phyloP scores from a whole-genome alignment of 1,140 invertebrate species.

The Musca domestica region DNA sequence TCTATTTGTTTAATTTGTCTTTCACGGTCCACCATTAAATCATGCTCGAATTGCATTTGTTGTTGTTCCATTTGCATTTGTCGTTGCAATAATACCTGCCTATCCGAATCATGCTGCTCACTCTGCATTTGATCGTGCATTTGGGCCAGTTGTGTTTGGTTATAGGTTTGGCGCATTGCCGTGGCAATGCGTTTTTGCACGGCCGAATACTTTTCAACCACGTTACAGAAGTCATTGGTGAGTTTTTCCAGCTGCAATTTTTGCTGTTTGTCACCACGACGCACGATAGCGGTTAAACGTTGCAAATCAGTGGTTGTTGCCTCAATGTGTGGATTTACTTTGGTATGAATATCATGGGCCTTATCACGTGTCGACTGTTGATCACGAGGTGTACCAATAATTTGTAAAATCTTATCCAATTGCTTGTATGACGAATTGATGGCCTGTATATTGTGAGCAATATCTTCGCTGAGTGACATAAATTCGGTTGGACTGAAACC shows the following conservation, averaged over 20 bases:
- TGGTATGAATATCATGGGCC: slow-evolving; percentile 71
- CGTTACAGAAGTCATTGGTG: slow-evolving; percentile 75
- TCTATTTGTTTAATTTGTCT: slow-evolving; percentile 74
- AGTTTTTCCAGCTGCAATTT: slow-evolving; percentile 80
- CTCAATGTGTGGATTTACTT: slow-evolving; percentile 72
- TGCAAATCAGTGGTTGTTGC: slow-evolving; percentile 72
- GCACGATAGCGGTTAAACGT: slow-evolving; percentile 65
- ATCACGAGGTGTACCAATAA: slow-evolving; percentile 75
- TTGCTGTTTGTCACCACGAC: slow-evolving; percentile 71
- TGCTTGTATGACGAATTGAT: slow-evolving; percentile 69
- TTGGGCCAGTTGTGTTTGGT: slow-evolving; percentile 53
- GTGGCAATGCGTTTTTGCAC: slow-evolving; percentile 76
- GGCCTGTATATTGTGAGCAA: slow-evolving; percentile 75
- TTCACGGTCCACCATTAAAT: slow-evolving; percentile 71
- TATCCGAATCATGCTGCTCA: slow-evolving; percentile 48
- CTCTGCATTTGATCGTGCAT: slow-evolving; percentile 48
- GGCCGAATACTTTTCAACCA: slow-evolving; percentile 72
- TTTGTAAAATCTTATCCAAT: slow-evolving; percentile 72
- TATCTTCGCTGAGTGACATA: slow-evolving; percentile 71
- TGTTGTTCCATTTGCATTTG: slow-evolving; percentile 60
- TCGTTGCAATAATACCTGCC: slow-evolving; percentile 37
- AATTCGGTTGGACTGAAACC: slow-evolving; percentile 72
- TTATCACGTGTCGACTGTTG: slow-evolving; percentile 56
- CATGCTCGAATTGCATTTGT: slow-evolving; percentile 72
- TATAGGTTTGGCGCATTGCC: slow-evolving; percentile 74